Percentiles rank a stretch among this genome's conserved stretches.
These are phyloP conservation scores for Criorhina ranunculi DNA, from an alignment of 2,888 invertebrate species.

Conservation along the genomic window DNA sequence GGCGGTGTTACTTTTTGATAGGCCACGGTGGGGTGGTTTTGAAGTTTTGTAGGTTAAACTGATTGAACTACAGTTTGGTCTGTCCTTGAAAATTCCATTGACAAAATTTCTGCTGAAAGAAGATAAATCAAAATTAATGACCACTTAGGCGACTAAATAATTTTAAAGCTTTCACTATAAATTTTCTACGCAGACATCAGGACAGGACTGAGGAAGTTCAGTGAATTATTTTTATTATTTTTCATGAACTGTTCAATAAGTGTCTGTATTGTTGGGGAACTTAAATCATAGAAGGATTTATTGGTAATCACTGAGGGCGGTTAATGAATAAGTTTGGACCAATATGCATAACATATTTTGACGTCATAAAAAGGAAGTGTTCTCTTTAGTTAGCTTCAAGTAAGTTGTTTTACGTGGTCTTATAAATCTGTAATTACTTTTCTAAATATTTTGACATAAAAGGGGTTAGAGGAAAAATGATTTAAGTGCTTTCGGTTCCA, in stretches of 20 bases:
- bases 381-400: too few species aligned
- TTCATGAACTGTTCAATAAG: constrained; percentile 3
- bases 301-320: background rate
- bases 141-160: constrained; percentile 49
- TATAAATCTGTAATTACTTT: too few species aligned
- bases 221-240: constrained; percentile 12
- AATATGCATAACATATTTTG: too few species aligned
- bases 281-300: constrained; percentile 3
- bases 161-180: constrained; percentile 8
- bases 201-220: background rate
- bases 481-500: too few species aligned
- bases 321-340: too few species aligned
- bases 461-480: too few species aligned
- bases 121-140: constrained; percentile 63
- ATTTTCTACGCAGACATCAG: background rate
- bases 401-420: too few species aligned
- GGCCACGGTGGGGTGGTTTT: background rate
- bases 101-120: constrained; percentile 17
- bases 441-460: too few species aligned
- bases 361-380: too few species aligned
- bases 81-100: constrained; percentile 41
- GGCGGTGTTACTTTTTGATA: constrained; percentile 27
- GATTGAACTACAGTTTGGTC: constrained; percentile 34
- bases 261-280: background rate
- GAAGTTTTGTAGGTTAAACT: constrained; percentile 8